These are phyloP conservation scores for Romanomermis culicivorax DNA, from an alignment of 2,888 invertebrate species.

Conservation along the genomic window DNA sequence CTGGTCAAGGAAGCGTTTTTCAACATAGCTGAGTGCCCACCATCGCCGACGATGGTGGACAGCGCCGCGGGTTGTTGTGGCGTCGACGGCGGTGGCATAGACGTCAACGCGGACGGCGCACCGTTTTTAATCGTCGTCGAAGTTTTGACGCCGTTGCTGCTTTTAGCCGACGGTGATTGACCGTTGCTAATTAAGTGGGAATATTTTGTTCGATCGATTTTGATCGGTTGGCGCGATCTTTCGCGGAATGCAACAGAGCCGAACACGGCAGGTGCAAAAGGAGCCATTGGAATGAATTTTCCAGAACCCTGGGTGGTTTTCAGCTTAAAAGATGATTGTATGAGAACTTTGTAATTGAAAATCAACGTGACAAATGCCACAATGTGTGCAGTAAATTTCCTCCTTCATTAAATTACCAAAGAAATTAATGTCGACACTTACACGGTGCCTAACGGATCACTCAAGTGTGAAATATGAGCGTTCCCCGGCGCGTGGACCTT, in stretches of 20 bases:
- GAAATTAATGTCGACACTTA: no score
- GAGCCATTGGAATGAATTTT: slow-evolving; percentile 53
- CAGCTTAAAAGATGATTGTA: no score
- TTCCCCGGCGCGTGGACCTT: no score
- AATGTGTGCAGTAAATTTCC: no score
- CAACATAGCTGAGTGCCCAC: no score
- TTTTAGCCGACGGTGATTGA: neutral
- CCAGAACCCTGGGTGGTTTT: slow-evolving; percentile 74
- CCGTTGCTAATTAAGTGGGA: no score
- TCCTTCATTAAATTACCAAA: no score
- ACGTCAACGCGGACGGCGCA: neutral
- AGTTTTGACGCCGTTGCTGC: neutral
- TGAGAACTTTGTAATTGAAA: no score
- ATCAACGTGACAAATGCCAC: no score
- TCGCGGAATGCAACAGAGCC: slow-evolving; percentile 38
- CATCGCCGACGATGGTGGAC: neutral
- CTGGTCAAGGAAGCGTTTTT: neutral
- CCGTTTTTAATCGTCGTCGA: neutral
- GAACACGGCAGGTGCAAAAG: slow-evolving; percentile 50
- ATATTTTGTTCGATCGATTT: slow-evolving; percentile 1
- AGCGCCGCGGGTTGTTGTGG: neutral
- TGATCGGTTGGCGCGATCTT: slow-evolving; percentile 26
- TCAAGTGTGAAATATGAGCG: no score
- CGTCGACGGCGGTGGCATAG: neutral
- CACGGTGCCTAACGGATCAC: no score